Percentiles rank a stretch among this genome's conserved stretches.
Evolutionary conservation across 1,140 invertebrate species (phyloP).

Genomic region (Teleogryllus occipitalis): DNA sequence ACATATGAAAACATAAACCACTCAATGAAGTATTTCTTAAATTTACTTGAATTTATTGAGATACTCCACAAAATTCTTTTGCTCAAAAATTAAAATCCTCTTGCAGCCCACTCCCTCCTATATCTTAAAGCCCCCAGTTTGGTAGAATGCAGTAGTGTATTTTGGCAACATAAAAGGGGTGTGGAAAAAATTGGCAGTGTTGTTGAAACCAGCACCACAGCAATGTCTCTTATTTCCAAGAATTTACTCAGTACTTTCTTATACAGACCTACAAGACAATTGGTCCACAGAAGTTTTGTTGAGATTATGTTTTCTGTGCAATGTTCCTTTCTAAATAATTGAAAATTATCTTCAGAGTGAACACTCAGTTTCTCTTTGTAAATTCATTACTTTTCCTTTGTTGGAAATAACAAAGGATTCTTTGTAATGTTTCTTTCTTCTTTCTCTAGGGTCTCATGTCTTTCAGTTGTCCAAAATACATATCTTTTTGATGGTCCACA

Average conservation of each 20-base stretch:
- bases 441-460: no score
- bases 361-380: background rate
- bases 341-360: background rate
- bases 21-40: background rate
- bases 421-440: background rate
- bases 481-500: background rate
- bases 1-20: background rate
- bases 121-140: background rate
- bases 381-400: background rate
- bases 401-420: background rate
- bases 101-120: background rate
- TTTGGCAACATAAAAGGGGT: background rate
- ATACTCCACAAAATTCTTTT: background rate
- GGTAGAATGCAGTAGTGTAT: background rate
- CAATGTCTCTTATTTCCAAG: background rate
- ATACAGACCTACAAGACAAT: background rate
- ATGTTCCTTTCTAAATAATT: background rate
- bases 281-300: background rate
- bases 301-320: background rate
- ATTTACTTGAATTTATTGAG: background rate
- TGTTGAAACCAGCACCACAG: background rate
- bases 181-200: background rate
- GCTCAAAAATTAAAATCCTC: background rate
- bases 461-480: background rate
- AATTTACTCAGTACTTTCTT: background rate